These are phyloP conservation scores for Troilus luridus DNA, from an alignment of 2,888 invertebrate genomes.

Conservation along the genomic window DNA sequence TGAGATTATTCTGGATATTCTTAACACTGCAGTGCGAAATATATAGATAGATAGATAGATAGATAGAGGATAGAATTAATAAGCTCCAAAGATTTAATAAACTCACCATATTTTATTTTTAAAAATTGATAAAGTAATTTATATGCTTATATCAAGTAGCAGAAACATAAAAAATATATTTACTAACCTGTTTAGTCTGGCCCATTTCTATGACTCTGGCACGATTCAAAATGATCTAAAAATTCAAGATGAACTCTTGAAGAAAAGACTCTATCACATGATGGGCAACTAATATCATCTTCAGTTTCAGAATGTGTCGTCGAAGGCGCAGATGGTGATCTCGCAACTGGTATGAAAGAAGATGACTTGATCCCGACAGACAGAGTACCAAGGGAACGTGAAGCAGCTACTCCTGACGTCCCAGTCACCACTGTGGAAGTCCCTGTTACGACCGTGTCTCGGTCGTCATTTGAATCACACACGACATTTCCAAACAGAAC, in stretches of 20 bases:
- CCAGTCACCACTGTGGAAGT: conserved; percentile 23
- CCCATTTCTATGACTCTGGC: conserved; percentile 63
- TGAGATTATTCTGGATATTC: too few species aligned
- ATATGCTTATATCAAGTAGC: background rate
- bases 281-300: conserved; percentile 67
- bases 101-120: too few species aligned
- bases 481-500: conserved; percentile 49
- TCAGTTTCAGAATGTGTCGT: conserved; percentile 57
- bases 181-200: conserved; percentile 32
- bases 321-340: conserved; percentile 64
- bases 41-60: too few species aligned
- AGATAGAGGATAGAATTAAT: too few species aligned
- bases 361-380: conserved; percentile 53
- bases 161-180: background rate
- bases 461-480: conserved; percentile 40
- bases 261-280: conserved; percentile 67
- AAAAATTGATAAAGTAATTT: too few species aligned
- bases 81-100: too few species aligned
- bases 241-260: conserved; percentile 67
- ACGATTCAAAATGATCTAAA: conserved; percentile 67
- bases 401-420: conserved; percentile 47
- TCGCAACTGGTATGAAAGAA: conserved; percentile 62
- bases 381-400: conserved; percentile 45
- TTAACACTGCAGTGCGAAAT: too few species aligned
- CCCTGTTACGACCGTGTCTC: background rate